Percentiles rank a stretch among this genome's conserved stretches.
phyloP scores from a whole-genome alignment of 2,797 vertebrate species.

The Crax fasciolata region DNA sequence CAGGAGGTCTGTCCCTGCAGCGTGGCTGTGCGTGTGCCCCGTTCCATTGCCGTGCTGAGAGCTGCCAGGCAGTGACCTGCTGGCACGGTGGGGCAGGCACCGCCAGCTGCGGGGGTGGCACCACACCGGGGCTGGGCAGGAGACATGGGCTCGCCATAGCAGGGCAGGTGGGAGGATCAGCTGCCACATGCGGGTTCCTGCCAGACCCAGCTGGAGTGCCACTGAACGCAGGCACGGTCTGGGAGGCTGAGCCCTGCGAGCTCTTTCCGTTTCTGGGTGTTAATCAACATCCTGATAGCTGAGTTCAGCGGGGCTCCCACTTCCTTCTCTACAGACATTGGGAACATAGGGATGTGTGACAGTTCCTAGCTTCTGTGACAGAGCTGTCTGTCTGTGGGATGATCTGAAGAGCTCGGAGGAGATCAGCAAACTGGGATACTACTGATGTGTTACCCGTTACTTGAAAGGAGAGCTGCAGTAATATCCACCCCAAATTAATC shows the following conservation, averaged over 20 bases:
- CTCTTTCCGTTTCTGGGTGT: neutral
- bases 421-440: neutral
- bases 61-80: neutral
- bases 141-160: neutral
- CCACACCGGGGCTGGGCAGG: neutral
- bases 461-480: neutral
- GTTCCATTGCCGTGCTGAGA: neutral
- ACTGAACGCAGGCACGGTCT: neutral
- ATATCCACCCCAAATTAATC: neutral
- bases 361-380: neutral
- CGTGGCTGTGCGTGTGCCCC: neutral
- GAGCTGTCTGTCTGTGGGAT: neutral
- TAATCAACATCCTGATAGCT: neutral
- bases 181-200: neutral
- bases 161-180: neutral
- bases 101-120: fast-evolving
- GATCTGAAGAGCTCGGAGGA: neutral
- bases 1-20: neutral
- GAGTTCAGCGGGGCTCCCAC: neutral
- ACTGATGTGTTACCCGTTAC: neutral
- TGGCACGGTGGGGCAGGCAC: fast-evolving
- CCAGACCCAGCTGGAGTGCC: neutral
- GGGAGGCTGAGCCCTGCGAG: neutral
- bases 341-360: neutral
- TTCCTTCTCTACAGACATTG: neutral